Base-by-base conservation (phyloP, 2,888 invertebrate genomes). In the Capitulum mitella region DNA sequence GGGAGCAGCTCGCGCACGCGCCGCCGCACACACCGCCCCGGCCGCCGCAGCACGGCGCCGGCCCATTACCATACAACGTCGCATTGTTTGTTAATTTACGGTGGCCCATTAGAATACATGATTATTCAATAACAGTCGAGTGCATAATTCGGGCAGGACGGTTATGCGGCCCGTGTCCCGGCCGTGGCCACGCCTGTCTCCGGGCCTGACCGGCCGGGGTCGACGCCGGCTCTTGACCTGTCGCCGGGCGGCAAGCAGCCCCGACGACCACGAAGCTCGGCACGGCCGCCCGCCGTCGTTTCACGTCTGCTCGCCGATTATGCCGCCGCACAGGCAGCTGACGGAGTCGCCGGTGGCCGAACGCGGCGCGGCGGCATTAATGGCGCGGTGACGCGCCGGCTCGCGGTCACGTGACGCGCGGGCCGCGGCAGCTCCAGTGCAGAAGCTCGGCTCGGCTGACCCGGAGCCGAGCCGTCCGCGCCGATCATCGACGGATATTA, bases 91-190 rank as follows among this genome's bases (percentile, higher is more conserved):
- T 32, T 70, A 70, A 70, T 70, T 37, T 34, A 26, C 70, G 22
- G 37, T 32, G 22, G 22, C 6, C 22, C 37, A 70, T 70, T 70
- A 70, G 37, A 70, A 70, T 37, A 70, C 70, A 70, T 70, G 70
- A 37, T 70, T 70, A 70, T 70, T 70, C 70, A 70, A 70, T 70
- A 70, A 70, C 37, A 70, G 70, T 70, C 70, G 37, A 70, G 70
- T 70, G 70, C 70, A 70, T 70, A 70, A 70, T 70, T 70, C 16
- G 22, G 22, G 37, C 8, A 5, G 61, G 32, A 32, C 10, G 61
- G 61, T 61, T 29, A 61, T 61, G 26, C 61, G 61, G n/a, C 61
- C 1, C 61, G 61, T 61, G 61, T 32, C 61, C 5, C n/a, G 32
- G 3, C 32, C 14, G 61, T 16, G 10, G 61, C 32, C 14, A 61